phyloP scores from a whole-genome alignment of 2,888 invertebrate species.

The Zonitis immaculata region DNA sequence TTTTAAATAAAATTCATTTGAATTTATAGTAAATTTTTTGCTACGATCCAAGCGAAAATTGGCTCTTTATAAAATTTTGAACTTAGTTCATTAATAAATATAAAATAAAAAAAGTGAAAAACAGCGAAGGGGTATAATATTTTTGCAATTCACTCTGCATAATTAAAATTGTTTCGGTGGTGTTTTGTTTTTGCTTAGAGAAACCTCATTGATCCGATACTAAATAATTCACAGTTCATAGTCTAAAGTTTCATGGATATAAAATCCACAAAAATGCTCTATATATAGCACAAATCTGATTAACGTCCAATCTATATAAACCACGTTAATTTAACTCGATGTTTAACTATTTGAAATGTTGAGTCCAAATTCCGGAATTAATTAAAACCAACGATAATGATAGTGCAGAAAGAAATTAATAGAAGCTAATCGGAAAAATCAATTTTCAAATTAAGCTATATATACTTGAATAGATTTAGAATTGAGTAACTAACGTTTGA shows the following conservation, averaged over 20 bases:
- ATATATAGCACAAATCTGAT: not conserved
- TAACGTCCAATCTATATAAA: not conserved
- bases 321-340: not conserved
- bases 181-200: no score
- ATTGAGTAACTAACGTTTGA: not conserved
- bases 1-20: no score
- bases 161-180: no score
- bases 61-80: no score
- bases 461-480: not conserved
- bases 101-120: no score
- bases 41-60: no score
- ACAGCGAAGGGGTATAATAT: no score
- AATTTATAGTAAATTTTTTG: no score
- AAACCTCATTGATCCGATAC: not conserved
- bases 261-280: not conserved
- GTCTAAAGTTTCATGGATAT: not conserved
- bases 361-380: not conserved
- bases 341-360: not conserved
- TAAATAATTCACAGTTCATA: not conserved
- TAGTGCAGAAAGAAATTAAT: no score
- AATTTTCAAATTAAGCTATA: not conserved
- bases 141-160: no score
- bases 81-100: no score
- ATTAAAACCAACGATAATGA: not conserved
- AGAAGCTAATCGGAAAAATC: no score